Conservation (phyloP, 2,888 invertebrate species). For the Phoenoteleia sp. region DNA sequence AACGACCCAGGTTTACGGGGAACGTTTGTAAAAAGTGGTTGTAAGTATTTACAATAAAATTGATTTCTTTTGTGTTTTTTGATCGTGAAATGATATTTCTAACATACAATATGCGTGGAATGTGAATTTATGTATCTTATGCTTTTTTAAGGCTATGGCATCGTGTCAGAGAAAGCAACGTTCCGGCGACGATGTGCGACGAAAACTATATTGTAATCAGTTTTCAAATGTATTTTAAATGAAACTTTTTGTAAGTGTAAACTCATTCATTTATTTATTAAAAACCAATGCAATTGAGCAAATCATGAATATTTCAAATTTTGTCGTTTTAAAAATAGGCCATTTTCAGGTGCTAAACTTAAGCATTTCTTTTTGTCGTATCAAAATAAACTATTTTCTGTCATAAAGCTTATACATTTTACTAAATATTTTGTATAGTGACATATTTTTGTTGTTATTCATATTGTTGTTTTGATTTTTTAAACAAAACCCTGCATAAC, state of each 20-base stretch:
- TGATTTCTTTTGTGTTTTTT: no score
- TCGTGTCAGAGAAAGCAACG: no score
- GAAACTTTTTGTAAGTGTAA: not conserved
- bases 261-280: not conserved
- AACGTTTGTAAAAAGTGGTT: no score
- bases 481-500: not conserved
- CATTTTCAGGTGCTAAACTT: not conserved
- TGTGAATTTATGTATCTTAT: not conserved
- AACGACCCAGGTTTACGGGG: no score
- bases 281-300: no score
- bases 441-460: not conserved
- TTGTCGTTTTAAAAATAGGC: not conserved
- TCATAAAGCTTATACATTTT: not conserved
- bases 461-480: not conserved
- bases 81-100: no score
- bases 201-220: no score
- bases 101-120: not conserved
- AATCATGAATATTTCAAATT: no score
- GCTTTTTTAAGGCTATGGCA: not conserved
- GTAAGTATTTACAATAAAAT: not conserved
- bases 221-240: not conserved
- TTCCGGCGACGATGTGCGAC: not conserved
- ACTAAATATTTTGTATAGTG: not conserved
- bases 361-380: not conserved
- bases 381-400: not conserved